Conservation (phyloP, 2,797 vertebrate species). For the Streptopelia turtur region DNA sequence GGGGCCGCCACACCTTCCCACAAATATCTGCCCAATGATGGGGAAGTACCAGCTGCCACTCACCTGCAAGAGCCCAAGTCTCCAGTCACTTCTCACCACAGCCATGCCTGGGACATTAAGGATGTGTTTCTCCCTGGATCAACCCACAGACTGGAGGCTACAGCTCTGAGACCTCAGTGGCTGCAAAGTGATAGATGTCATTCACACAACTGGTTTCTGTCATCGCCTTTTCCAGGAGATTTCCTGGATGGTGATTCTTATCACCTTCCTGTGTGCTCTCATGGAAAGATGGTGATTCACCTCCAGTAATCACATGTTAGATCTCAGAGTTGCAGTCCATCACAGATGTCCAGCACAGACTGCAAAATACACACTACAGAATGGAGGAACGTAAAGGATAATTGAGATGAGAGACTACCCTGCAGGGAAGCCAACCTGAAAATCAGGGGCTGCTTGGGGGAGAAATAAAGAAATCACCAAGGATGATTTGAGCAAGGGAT, state of each 20-base stretch:
- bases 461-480: background rate
- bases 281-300: background rate
- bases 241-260: background rate
- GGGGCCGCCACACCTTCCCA: background rate
- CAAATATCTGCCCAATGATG: background rate
- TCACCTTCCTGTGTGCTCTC: background rate
- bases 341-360: background rate
- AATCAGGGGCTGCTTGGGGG: background rate
- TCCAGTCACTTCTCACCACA: background rate
- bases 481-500: background rate
- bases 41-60: background rate
- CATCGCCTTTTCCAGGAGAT: background rate
- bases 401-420: background rate
- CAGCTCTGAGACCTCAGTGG: background rate
- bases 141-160: background rate
- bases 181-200: background rate
- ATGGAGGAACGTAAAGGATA: background rate
- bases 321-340: background rate
- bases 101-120: background rate
- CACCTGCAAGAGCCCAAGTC: background rate
- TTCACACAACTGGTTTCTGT: background rate
- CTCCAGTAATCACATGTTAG: background rate
- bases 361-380: background rate
- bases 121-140: rapidly evolving
- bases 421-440: background rate